These are phyloP conservation scores for Craniophora ligustri DNA, from an alignment of 2,888 invertebrate species.

Conservation along the genomic window DNA sequence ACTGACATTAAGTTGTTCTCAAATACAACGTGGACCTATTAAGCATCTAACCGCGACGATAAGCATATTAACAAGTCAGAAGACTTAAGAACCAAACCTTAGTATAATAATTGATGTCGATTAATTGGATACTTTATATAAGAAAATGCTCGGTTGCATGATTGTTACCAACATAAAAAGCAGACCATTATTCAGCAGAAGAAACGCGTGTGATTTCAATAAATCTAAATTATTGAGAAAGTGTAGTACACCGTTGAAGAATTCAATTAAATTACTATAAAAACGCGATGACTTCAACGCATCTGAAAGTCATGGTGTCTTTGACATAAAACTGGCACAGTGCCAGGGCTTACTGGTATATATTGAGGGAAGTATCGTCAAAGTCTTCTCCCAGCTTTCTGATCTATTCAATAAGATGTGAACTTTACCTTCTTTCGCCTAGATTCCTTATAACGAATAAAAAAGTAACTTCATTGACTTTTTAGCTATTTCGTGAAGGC, in stretches of 20 bases:
- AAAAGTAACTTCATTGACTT: constrained; percentile 18
- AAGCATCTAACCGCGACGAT: constrained; percentile 15
- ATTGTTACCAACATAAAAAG: constrained; percentile 20
- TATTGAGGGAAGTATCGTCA: constrained; percentile 27
- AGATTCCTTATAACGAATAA: not conserved
- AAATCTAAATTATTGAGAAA: constrained; percentile 31
- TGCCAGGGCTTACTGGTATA: constrained; percentile 41
- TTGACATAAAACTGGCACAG: constrained; percentile 42
- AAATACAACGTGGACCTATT: no score
- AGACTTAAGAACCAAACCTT: constrained; percentile 30
- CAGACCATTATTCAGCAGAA: constrained; percentile 20
- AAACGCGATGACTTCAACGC: constrained; percentile 32
- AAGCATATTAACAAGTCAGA: constrained; percentile 28
- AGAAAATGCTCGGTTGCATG: constrained; percentile 27
- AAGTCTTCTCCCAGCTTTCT: constrained; percentile 19
- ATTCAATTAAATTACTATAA: constrained; percentile 20
- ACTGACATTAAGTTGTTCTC: no score
- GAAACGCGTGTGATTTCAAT: constrained; percentile 21
- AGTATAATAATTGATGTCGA: no score
- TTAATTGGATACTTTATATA: constrained; percentile 2
- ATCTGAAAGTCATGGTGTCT: constrained; percentile 41
- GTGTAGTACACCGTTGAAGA: constrained; percentile 25
- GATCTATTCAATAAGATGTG: not conserved
- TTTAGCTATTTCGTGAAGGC: constrained; percentile 28
- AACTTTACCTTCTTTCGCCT: not conserved